Conservation (phyloP, 2,888 invertebrate genomes). For the Phortica magna region DNA sequence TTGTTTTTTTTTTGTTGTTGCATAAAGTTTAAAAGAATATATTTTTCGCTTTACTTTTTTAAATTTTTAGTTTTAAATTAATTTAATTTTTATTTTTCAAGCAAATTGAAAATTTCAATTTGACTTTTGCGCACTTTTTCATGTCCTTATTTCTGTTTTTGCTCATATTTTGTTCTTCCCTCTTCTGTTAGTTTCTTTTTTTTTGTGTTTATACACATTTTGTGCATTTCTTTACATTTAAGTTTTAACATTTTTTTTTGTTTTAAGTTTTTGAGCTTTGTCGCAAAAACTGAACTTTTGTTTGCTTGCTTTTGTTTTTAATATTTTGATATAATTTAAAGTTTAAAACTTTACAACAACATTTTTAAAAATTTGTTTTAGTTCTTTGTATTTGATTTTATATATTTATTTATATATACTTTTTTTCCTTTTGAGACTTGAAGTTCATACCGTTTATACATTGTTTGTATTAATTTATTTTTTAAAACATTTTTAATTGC, state of each 20-base stretch:
- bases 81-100: slow-evolving; percentile 42
- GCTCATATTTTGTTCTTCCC: slow-evolving; percentile 32
- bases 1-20: slow-evolving; percentile 46
- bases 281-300: slow-evolving; percentile 11
- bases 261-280: slow-evolving; percentile 23
- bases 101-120: slow-evolving; percentile 41
- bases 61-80: slow-evolving; percentile 33
- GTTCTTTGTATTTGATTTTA: slow-evolving; percentile 43
- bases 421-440: slow-evolving; percentile 23
- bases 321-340: slow-evolving; percentile 7
- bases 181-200: slow-evolving; percentile 35
- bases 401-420: slow-evolving; percentile 43
- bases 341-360: slow-evolving; percentile 27
- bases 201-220: slow-evolving; percentile 40
- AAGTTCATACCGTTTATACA: too few species aligned
- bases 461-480: too few species aligned
- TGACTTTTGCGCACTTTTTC: not conserved
- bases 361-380: not conserved
- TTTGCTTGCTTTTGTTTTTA: slow-evolving; percentile 10
- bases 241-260: slow-evolving; percentile 16
- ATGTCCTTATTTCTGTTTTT: slow-evolving; percentile 16
- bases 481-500: too few species aligned
- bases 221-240: slow-evolving; percentile 40
- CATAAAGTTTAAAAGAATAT: slow-evolving; percentile 75
- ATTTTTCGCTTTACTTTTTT: slow-evolving; percentile 49